Base-by-base conservation (phyloP, 1,140 invertebrate genomes). In the Drosophila ficusphila region DNA sequence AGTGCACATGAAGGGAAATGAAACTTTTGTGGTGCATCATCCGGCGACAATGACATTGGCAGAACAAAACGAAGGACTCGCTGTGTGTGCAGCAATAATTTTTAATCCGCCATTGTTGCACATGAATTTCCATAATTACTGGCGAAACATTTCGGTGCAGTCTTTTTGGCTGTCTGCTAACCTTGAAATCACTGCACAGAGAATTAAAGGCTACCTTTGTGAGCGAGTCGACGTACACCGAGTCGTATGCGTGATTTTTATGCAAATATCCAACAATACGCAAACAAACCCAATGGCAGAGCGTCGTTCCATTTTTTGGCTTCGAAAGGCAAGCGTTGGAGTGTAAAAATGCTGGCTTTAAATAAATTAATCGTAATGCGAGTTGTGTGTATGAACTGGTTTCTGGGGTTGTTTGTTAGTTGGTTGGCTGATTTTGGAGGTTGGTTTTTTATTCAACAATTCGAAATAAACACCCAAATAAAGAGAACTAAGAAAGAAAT, bases 321-420 rank as follows among this genome's bases (percentile, higher is more conserved):
- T 71, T 58, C 54, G 14, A 27, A 33, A 31, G 27, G 25, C 12
- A 46, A 70, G 71, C 65, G 65, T 51, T 74, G 42, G 57, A 68
- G 81, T 79, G 81, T 79, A 48, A 79, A 83, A 83, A 79, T 51
- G 65, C 48, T 53, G 67, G 81, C 81, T 79, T 86, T 86, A 83
- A 83, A 86, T 83, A 83, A 83, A 83, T 83, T 85, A 86, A 83
- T 79, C 75, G 42, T 64, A 62, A 60, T 79, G 60, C 64, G 65
- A 48, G 44, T 18, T 42, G 52, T 53, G 64, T 36, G 25, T 56
- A 44, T 46, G 25, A 64, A 47, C 34, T 60, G 47, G 34, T 25
- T 60, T 58, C 21, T 31, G 58, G 38, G 61, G 3, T 38, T 36
- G 25, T 69, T 64, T 60, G 57, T 38, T 36, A 34, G 29, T 34